A percentile compares a stretch with the other conserved stretches of the same genome.
Conservation (phyloP, 2,797 vertebrate genomes). For the Amazona finschi region DNA sequence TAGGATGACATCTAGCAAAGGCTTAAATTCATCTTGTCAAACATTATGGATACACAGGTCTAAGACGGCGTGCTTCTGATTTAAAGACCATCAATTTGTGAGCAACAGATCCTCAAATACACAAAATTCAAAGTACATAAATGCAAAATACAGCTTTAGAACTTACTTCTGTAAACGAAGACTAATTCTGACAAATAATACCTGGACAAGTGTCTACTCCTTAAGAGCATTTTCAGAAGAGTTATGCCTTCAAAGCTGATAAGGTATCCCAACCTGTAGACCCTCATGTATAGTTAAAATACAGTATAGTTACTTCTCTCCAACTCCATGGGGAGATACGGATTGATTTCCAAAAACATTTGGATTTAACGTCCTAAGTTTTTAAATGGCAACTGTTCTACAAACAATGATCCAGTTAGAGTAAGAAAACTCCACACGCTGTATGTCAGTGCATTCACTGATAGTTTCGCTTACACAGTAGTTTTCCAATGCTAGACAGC, state of each 20-base stretch:
- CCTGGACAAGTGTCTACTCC: not conserved
- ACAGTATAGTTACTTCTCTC: not conserved
- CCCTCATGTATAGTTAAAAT: not conserved
- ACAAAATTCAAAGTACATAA: not conserved
- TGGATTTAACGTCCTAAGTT: not conserved
- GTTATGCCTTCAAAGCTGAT: not conserved
- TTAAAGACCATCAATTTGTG: not conserved
- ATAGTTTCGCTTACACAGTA: not conserved
- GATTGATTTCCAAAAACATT: not conserved
- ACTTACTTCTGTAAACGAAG: not conserved
- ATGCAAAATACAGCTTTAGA: not conserved
- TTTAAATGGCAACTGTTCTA: not conserved
- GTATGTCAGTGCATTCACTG: not conserved
- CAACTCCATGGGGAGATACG: not conserved
- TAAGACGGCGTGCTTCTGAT: not conserved
- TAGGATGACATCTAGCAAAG: not conserved
- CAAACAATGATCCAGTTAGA: not conserved
- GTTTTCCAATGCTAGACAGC: not conserved
- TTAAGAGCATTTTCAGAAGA: not conserved
- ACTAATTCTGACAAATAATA: not conserved
- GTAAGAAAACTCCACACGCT: not conserved
- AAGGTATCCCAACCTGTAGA: accelerated
- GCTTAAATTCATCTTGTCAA: not conserved
- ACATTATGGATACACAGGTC: not conserved
- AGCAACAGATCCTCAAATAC: not conserved